Base-by-base conservation (phyloP, 2,113 vertebrate genomes). In the Oceanites oceanicus region DNA sequence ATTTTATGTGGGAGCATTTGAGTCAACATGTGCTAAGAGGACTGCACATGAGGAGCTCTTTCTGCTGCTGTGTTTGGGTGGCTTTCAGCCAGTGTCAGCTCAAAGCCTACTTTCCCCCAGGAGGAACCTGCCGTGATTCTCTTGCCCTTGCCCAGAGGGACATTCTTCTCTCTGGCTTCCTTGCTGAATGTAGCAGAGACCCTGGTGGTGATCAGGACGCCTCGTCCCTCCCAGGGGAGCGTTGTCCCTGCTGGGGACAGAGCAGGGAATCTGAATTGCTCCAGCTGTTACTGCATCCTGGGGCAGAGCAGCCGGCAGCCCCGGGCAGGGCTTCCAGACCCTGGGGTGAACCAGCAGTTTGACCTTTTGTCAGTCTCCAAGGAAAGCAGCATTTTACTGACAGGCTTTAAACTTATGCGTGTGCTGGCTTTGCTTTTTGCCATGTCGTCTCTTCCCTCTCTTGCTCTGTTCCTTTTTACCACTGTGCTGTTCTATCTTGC, bases 1-100 rank as follows among this genome's bases (percentile, higher is more conserved):
- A 78, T 92, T 88, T 86, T 73, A 36, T 45, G 65, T 86, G 59
- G 88, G 75, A 91, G 75, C 72, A 44, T 42, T 63, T 34, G 79
- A 86, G 55, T 67, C 68, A 61, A 68, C 52, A 19, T 1, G 6
- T 86, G 82, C 52, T 80, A 23, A 81, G 86, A 81, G 67, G 47
- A 29, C 76, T 53, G 55, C 71, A 70, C 45, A 22, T 27, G 49
- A 55, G 83, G 86, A 74, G 88, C 90, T 75, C 66, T 84, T 67
- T 67, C 82, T 81, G 65, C 44, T 91, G 71, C 84, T 1, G 1
- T 34, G 44, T 61, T 19, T 29, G 80, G 32, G 86, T 87, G 73
- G 84, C 56, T 91, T 78, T 79, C 1, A 8, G 81, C 66, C 85
- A 88, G 74, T 1, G 0, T 66, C 77, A 80, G 77, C 89, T 85